Conservation (phyloP, 2,113 vertebrate genomes). For the Suncus etruscus region DNA sequence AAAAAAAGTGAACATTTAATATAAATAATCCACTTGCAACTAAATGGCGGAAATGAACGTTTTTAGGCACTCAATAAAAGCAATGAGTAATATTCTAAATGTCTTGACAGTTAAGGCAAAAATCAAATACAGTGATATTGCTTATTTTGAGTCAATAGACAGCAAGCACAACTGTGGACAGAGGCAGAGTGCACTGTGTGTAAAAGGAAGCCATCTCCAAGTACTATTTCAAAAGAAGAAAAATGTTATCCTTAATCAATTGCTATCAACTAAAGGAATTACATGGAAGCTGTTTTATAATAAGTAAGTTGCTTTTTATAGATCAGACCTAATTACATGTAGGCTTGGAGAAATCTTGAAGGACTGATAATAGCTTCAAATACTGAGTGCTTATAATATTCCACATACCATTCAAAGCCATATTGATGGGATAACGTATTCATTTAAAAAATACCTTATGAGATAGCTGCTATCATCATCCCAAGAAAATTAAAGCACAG, state of each 20-base stretch:
- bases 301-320: background rate
- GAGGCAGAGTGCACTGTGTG: background rate
- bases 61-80: background rate
- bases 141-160: background rate
- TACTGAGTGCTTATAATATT: background rate
- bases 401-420: background rate
- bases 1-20: too few species aligned
- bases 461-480: background rate
- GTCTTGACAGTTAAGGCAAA: constrained; percentile 21
- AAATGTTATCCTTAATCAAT: background rate
- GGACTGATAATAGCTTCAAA: background rate
- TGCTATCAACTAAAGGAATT: background rate
- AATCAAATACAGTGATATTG: background rate
- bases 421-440: background rate
- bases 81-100: background rate
- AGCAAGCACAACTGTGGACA: background rate
- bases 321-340: background rate
- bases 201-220: background rate
- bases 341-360: background rate
- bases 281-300: background rate
- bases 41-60: background rate
- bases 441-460: background rate
- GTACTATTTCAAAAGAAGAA: background rate
- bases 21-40: constrained; percentile 17
- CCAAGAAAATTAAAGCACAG: background rate